Evolutionary conservation across 1,140 invertebrate species (phyloP), one percentile per base, ranked within the genome.

Genomic region (Bombus consobrinus): DNA sequence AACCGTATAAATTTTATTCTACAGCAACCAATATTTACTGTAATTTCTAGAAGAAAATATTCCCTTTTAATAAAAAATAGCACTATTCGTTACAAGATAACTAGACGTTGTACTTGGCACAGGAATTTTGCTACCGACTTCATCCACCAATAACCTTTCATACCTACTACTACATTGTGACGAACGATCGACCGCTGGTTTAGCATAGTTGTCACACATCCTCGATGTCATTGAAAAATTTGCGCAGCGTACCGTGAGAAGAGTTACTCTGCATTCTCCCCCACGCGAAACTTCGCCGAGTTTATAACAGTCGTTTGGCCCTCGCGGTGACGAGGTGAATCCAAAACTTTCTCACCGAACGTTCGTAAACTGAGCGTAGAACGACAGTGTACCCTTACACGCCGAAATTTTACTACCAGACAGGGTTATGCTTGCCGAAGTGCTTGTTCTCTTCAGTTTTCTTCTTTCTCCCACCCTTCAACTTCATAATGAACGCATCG

Each of bases 381-480:
- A 83, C 28, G 87, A 72, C 62, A 39, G 73, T 47, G 62, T 43
- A 43, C 77, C 66, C 71, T 28, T 64, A 59, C 37, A 81, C 28
- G 59, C 78, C 81, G 37, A 81, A 84, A 87, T 81, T 90, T 89
- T 90, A 87, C 71, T 86, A 78, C 73, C 15, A 71, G 57, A 64
- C 39, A 41, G 28, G 13, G 79, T 90, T 86, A 87, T 66, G 66
- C 53, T 37, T n/a, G 69, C 47, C 62, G 32, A 37, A 39, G 57
- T 86, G 80, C 6, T 64, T 43, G 59, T 39, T 76, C 75, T 47
- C 47, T 53, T 68, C 78, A 59, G 37, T 73, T 76, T 76, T 47
- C 22, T 47, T 53, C 1, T 32, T 28, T 8, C 18, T 5, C 47
- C 39, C 62, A 9, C 22, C 34, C 47, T 53, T 22, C 47, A 22